Evolutionary conservation across 2,797 vertebrate genomes (phyloP), one percentile per base, ranked within the genome.

Genomic region (Cynopterus sphinx): DNA sequence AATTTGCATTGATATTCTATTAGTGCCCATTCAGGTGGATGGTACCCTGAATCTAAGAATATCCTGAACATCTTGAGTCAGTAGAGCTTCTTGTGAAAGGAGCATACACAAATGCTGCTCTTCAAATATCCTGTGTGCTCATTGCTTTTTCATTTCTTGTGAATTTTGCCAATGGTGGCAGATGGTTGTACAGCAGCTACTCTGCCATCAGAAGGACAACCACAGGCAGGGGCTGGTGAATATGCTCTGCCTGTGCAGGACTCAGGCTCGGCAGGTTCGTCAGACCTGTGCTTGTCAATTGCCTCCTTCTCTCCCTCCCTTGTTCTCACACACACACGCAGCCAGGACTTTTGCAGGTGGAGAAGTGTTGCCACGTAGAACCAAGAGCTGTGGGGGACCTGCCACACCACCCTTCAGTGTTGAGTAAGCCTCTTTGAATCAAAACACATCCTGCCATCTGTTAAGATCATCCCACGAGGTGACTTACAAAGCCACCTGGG

Each of bases 131-230:
- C 41, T 21, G 33, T 57, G 77, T 67, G 59, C 7, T 39, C 71
- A 21, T 31, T 43, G 61, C 10, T 57, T 82, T 75, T 63, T 65
- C 24, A 82, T 22, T 84, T 90, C 85, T 84, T 46, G 43, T 84
- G 43, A 61, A 15, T 89, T 91, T 94, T 95, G 83, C 70, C 79
- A 81, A 2, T 9, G 74, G 55, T 61, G 85, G 73, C 68, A 92
- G 91, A 83, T 84, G 36, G 57, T 33, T 65, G 12, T 57, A 8
- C 9, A 51, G 55, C 33, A 77, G 87, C 49, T 57, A 10, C n/a
- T 87, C 43, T 91, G 75, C 41, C 43, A 36, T 61, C 36, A 22
- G 68, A 89, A 94, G 77, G 83, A 41, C 24, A 53, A 39, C 83
- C 7, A 5, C 26, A 43, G 53, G 33, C 31, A 46, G 61, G 39